A percentile compares a stretch with the other conserved stretches of the same genome.
Evolutionary conservation across 1,140 invertebrate genomes (phyloP).

Genomic region (Mamestra configurata): DNA sequence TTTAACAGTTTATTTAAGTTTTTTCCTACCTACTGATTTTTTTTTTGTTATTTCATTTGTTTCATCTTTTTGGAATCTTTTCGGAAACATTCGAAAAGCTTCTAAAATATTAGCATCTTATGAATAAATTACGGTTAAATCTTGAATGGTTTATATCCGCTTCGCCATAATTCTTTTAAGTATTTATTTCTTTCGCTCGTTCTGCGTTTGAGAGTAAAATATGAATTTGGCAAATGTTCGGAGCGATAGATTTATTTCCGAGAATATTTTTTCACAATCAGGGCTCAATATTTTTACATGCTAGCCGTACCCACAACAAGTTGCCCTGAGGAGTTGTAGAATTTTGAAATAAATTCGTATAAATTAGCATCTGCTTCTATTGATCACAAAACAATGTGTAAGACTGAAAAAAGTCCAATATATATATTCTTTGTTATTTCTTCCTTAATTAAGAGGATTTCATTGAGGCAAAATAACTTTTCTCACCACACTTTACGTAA

Average conservation of each 20-base stretch:
- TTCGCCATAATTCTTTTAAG: background rate
- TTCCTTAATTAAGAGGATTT: slow-evolving; percentile 7
- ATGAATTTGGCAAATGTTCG: too few relatives aligned
- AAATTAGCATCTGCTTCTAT: too few relatives aligned
- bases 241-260: too few relatives aligned
- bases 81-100: background rate
- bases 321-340: too few relatives aligned
- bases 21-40: too few relatives aligned
- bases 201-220: too few relatives aligned
- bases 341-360: too few relatives aligned
- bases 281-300: too few relatives aligned
- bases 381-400: background rate
- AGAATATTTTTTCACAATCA: too few relatives aligned
- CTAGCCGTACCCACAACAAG: too few relatives aligned
- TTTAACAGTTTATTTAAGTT: too few relatives aligned
- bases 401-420: background rate
- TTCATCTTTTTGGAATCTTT: background rate
- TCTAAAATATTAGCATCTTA: slow-evolving; percentile 44
- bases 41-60: too few relatives aligned
- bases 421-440: background rate
- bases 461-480: slow-evolving; percentile 3
- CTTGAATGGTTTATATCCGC: background rate
- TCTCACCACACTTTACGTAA: background rate
- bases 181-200: background rate
- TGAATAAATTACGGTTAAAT: slow-evolving; percentile 28